These are phyloP conservation scores for Eupithecia pulchellata DNA, from an alignment of 2,888 invertebrate species.

Conservation along the genomic window DNA sequence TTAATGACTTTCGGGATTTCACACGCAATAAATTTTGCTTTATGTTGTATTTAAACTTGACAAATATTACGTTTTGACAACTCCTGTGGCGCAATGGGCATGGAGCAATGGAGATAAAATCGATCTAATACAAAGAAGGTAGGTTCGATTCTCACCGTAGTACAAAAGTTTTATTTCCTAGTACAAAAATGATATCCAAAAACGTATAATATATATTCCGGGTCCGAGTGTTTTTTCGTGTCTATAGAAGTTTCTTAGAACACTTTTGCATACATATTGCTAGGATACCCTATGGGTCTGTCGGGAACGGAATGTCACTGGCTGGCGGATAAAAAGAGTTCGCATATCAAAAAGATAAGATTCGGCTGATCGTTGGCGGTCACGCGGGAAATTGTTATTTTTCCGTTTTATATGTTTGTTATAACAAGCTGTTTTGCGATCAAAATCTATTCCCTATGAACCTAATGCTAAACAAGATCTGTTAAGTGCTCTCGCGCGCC, in stretches of 20 bases:
- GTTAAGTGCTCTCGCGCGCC: no score
- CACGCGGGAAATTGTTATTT: not conserved
- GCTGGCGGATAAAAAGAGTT: not conserved
- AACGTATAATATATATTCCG: not conserved
- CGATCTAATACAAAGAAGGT: not conserved
- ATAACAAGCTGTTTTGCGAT: not conserved
- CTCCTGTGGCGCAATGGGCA: not conserved
- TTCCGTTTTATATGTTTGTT: not conserved
- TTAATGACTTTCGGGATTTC: conserved; percentile 49
- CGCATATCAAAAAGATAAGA: not conserved
- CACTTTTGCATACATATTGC: not conserved
- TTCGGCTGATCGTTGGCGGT: not conserved
- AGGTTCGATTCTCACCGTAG: not conserved
- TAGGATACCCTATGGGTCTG: not conserved
- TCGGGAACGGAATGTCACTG: not conserved
- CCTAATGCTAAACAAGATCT: no score
- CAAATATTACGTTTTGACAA: not conserved
- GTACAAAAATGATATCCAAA: not conserved
- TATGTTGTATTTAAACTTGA: not conserved
- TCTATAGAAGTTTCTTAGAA: not conserved
- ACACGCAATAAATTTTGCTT: conserved; percentile 25
- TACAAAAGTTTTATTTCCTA: no score
- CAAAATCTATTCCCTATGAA: no score
- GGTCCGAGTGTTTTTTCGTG: not conserved
- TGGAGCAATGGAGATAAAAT: not conserved